phyloP scores from a whole-genome alignment of 2,113 vertebrate genomes.

The Neolamprologus sp. region DNA sequence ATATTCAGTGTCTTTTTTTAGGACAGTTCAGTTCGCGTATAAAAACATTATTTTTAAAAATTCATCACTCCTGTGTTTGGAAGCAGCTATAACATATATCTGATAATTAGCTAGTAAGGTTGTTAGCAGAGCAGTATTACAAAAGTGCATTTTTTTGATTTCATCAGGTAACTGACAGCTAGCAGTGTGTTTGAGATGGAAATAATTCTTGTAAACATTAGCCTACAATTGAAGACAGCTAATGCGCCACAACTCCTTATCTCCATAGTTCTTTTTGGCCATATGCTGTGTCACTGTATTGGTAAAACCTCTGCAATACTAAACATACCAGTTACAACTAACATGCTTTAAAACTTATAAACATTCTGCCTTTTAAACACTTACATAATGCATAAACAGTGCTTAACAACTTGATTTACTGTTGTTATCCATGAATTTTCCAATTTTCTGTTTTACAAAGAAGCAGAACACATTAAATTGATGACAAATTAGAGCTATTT shows the following conservation, averaged over 20 bases:
- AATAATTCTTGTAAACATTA: neutral
- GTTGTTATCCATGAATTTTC: neutral
- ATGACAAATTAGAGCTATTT: neutral
- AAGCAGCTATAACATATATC: neutral
- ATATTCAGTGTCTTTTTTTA: rapidly evolving
- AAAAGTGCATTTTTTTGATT: neutral
- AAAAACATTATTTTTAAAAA: neutral
- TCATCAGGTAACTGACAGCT: neutral
- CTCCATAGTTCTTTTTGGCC: neutral
- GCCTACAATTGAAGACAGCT: neutral
- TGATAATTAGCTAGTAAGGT: neutral
- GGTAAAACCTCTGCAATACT: neutral
- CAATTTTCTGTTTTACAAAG: neutral
- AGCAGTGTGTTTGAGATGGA: neutral
- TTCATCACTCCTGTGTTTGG: neutral
- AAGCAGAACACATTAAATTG: neutral
- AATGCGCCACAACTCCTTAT: neutral
- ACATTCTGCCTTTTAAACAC: neutral
- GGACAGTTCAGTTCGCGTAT: neutral
- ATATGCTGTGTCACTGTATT: neutral
- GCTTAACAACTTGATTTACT: neutral
- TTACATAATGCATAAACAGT: neutral
- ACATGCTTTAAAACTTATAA: neutral
- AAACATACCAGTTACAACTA: neutral
- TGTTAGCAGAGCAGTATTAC: neutral